Conservation (phyloP, 92 coral and sea anemone species). For the Meandrina meandrites region DNA sequence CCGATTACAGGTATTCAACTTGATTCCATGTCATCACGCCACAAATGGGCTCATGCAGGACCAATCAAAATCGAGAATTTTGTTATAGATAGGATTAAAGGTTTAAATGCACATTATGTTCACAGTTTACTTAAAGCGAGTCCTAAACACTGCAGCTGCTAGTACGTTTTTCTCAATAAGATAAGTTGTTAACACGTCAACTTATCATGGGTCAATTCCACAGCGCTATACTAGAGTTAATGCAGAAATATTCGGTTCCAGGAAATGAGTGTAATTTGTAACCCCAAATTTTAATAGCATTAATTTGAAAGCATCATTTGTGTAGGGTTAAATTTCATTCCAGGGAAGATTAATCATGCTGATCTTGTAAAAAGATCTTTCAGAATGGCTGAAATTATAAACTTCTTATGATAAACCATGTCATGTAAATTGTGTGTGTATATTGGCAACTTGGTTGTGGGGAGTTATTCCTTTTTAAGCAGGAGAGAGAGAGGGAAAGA, state of each 20-base stretch:
- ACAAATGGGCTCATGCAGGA: too few relatives aligned
- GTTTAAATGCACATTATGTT: too few relatives aligned
- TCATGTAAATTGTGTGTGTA: neutral
- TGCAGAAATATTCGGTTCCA: neutral
- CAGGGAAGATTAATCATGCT: neutral
- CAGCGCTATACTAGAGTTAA: neutral
- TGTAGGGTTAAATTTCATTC: slow-evolving; percentile 7
- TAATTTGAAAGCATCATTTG: neutral
- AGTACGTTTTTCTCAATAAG: neutral
- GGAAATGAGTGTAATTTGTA: neutral
- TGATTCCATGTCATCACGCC: too few relatives aligned
- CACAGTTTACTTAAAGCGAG: too few relatives aligned
- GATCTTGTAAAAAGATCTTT: slow-evolving; percentile 10
- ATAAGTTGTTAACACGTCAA: too few relatives aligned
- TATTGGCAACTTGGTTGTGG: too few relatives aligned
- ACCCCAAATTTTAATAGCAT: neutral
- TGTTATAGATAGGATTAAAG: too few relatives aligned
- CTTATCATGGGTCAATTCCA: too few relatives aligned
- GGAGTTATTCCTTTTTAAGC: too few relatives aligned
- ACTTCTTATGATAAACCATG: neutral
- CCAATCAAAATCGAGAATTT: too few relatives aligned
- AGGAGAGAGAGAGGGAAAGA: too few relatives aligned
- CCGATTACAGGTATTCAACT: too few relatives aligned
- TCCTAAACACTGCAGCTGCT: neutral
- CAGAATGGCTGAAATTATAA: neutral